Base-by-base conservation (phyloP, 2,888 invertebrate species). In the Chymomyza caudatula region DNA sequence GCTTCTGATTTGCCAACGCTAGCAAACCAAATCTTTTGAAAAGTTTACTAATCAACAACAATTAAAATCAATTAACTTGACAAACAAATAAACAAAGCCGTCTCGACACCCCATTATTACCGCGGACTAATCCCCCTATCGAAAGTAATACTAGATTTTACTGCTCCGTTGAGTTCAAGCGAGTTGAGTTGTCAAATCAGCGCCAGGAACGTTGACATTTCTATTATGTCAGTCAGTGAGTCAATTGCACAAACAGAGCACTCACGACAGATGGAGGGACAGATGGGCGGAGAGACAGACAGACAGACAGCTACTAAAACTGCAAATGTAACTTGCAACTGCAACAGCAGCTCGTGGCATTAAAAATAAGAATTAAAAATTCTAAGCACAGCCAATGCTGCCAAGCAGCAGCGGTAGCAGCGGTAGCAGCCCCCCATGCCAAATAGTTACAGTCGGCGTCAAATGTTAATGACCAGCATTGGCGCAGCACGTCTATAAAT, bases 151-250 rank as follows among this genome's bases (percentile, higher is more conserved):
- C 29, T 37, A 37, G 11, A 37, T 37, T 37, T 11, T 11, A 37
- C 29, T 37, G 29, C 29, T 51, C 2, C 51, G 51, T 17, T 20
- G 51, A 13, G 51, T 51, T 20, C 4, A 17, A 17, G 19, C 20
- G 42, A 37, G 63, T 65, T 29, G n/a, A 60, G 67, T 77, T 83
- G 78, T 74, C 77, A 81, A 86, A 85, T 81, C 73, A 72, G 71
- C 64, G 82, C 67, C 75, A 71, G 66, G 61, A 72, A 65, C 68
- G 57, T 82, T 85, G 86, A 88, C 87, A 86, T 85, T 79, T 86
- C 79, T 75, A 83, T 86, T 87, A 88, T 83, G 87, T 88, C 87
- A 87, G 87, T 87, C 85, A 84, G 73, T 86, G 74, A 84, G 80
- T 76, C 78, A 80, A 73, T 73, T 74, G 67, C 54, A 43, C 49